Base-by-base conservation (phyloP, 2,797 vertebrate species). In the Threskiornis aethiopicus region DNA sequence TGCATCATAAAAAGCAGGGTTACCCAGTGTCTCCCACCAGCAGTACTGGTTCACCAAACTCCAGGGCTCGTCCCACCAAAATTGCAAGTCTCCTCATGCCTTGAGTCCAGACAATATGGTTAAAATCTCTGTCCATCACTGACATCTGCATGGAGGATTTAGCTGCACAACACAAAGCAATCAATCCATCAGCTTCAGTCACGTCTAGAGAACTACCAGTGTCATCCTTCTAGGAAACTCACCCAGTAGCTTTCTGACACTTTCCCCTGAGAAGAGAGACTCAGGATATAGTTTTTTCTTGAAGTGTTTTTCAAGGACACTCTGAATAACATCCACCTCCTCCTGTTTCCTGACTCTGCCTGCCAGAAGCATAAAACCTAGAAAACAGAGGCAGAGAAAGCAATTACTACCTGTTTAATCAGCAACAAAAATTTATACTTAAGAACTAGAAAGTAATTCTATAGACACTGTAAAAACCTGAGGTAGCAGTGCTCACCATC, bases 11-110 rank as follows among this genome's bases (percentile, higher is more conserved):
- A 84, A 92, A 47, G 37, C 15, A 81, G 77, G n/a, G 75, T 98
- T 98, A 99, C 99, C 99, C 99, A 1, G 99, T 99, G 94, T 99
- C 99, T 97, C 99, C 99, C 58, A 99, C 99, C 22, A 99, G 98
- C 51, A 99, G 98, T 14, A 99, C 98, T 5, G 99, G 99, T 98
- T 99, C 99, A 35, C 99, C 98, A 18, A 99, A 99, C 44, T 98
- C 98, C 87, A 99, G 97, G 0, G 99, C 99, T 69, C 99, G 98
- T 94, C 99, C 99, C 24, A 99, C 99, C 89, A 99, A 98, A 67
- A 99, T 66, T 0, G 99, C 99, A 72, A 99, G 97, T 84, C 99
- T 98, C 94, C 99, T 98, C 99, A 99, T 99, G 52, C 98, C 97
- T 17, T 96, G 94, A 1, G 99, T 99, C 99, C 99, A 99, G 54